Conservation (phyloP, 35 echinoderm and acorn worm species). For the Ophioderma brevispina region DNA sequence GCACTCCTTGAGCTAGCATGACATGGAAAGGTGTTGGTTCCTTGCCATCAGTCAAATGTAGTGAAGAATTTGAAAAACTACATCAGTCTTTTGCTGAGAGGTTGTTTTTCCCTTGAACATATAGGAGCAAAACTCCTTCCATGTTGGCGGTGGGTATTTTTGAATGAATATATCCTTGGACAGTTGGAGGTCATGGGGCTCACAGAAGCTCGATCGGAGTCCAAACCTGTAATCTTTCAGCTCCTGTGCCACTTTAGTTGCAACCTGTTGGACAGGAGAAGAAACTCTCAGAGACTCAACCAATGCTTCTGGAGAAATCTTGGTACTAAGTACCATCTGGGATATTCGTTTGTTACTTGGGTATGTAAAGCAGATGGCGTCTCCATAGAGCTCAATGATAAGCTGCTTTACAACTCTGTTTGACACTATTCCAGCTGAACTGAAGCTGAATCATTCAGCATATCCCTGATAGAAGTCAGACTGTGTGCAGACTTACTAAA, state of each 20-base stretch:
- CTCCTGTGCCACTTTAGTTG: neutral
- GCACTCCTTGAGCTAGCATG: slow-evolving; percentile 19
- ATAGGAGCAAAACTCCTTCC: slow-evolving; percentile 9
- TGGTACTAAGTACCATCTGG: neutral
- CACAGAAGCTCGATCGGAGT: neutral
- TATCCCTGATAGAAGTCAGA: neutral
- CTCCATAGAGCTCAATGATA: neutral
- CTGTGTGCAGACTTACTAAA: neutral
- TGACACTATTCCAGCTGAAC: neutral
- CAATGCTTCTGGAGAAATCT: neutral
- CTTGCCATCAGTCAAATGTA: slow-evolving; percentile 21
- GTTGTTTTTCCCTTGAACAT: neutral
- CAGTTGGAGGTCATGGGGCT: neutral
- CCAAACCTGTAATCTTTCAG: neutral
- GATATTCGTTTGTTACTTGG: neutral
- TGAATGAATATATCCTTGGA: slow-evolving; percentile 2
- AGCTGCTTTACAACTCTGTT: neutral
- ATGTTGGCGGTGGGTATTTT: slow-evolving; percentile 10
- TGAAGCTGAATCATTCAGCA: neutral
- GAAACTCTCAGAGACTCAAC: neutral
- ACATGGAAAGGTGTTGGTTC: slow-evolving; percentile 23
- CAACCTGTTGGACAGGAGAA: neutral
- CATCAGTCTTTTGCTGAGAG: neutral
- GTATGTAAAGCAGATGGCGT: neutral
- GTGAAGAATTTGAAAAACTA: slow-evolving; percentile 6